Evolutionary conservation across 2,797 vertebrate species (phyloP), one percentile per base, ranked within the genome.

Genomic region (Buphagus erythrorhynchus): DNA sequence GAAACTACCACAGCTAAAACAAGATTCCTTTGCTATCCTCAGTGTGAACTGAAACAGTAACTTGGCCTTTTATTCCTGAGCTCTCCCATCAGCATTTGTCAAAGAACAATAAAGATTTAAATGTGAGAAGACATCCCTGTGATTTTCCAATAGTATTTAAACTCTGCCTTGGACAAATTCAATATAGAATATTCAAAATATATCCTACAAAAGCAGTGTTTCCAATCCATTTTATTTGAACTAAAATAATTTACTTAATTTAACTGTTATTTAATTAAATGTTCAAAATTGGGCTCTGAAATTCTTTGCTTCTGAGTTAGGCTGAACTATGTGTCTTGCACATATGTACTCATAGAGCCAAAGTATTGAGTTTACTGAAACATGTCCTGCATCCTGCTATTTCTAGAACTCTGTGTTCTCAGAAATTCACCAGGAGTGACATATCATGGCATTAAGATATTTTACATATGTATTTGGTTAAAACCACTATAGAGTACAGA

Each of bases 41-140:
- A 36, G 2, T 29, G 14, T 65, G 74, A 69, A 89, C 82, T 91
- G 90, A 93, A 91, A 80, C 43, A 66, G 68, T 35, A 81, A 74
- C 14, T 83, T 74, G 29, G 35, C 29, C 65, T 93, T 92, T 87
- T 75, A 57, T 72, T 76, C 48, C 71, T 28, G 45, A 91, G n/a
- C 18, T 85, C 93, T 68, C 58, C 49, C 35, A 80, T 40, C 25
- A 55, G 51, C 22, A 49, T 83, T 82, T 83, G 36, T 74, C 40
- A 74, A 61, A 77, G 35, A 43, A 68, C 92, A 81, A 38, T 28
- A 81, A 59, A 76, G 29, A 45, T 90, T 66, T 76, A 57, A 84
- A 92, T 14, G 46, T 67, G 10, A 76, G 48, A 80, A 72, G 11
- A n/a, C 7, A 46, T 22, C 12, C 2, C 20, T 57, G 21, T 51